Conservation (phyloP, 1,140 invertebrate genomes). For the Penaeus indicus region DNA sequence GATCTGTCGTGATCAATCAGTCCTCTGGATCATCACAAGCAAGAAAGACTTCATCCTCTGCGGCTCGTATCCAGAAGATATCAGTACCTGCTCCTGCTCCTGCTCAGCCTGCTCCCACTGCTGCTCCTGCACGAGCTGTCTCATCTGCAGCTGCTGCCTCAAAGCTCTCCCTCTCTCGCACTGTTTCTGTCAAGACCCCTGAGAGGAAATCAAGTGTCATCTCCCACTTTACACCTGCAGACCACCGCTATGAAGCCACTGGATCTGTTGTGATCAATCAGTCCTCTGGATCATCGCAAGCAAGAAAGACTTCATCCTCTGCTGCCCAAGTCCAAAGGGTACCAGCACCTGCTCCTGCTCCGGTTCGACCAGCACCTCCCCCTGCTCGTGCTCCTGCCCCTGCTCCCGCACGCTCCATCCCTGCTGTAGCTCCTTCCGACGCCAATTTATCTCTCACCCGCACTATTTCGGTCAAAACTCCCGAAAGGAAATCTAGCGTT, state of each 20-base stretch:
- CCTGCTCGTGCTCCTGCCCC: neutral
- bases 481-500: neutral
- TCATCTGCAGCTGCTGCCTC: slow-evolving; percentile 5
- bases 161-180: slow-evolving; percentile 37
- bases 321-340: slow-evolving; percentile 19
- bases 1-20: slow-evolving; percentile 45
- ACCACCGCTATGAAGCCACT: slow-evolving; percentile 61
- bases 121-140: neutral
- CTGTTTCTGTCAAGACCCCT: slow-evolving; percentile 57
- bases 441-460: neutral
- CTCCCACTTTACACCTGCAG: slow-evolving; percentile 60
- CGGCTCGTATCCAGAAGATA: neutral
- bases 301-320: neutral
- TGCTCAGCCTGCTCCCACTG: neutral
- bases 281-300: slow-evolving; percentile 15
- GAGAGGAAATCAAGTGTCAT: slow-evolving; percentile 47
- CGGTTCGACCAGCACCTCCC: neutral
- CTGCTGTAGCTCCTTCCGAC: neutral
- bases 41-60: neutral
- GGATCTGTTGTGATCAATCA: slow-evolving; percentile 55
- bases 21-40: slow-evolving; percentile 4
- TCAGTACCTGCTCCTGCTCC: slow-evolving; percentile 7
- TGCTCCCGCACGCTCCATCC: neutral
- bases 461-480: slow-evolving; percentile 12
- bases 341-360: neutral